Conservation (phyloP, 1,140 invertebrate genomes). For the Scaptomyza montana region DNA sequence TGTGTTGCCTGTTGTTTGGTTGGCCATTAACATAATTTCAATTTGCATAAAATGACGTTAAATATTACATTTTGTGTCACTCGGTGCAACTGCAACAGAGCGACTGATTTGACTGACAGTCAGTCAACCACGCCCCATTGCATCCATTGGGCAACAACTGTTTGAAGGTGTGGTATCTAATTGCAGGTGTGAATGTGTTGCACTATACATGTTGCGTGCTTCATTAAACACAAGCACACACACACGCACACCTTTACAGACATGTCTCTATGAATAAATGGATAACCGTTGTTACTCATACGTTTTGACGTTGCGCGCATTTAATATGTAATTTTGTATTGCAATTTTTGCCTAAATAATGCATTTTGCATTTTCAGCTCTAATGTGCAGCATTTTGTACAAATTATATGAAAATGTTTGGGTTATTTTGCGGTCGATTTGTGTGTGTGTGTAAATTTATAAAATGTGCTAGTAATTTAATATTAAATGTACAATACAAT, state of each 20-base stretch:
- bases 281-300: neutral
- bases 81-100: slow-evolving; percentile 9
- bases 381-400: slow-evolving; percentile 35
- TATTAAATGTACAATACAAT: slow-evolving; percentile 18
- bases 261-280: slow-evolving; percentile 9
- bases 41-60: slow-evolving; percentile 80
- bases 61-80: slow-evolving; percentile 75
- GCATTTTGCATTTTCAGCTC: slow-evolving; percentile 20
- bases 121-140: slow-evolving; percentile 16
- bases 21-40: slow-evolving; percentile 80
- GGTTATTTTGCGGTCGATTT: slow-evolving; percentile 59
- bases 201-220: slow-evolving; percentile 56
- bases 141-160: neutral
- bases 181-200: slow-evolving; percentile 76
- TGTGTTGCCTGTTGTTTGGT: slow-evolving; percentile 31
- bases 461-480: slow-evolving; percentile 6
- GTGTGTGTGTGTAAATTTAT: slow-evolving; percentile 1
- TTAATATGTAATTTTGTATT: slow-evolving; percentile 70
- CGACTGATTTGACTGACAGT: slow-evolving; percentile 44
- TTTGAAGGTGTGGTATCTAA: slow-evolving; percentile 39
- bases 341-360: slow-evolving; percentile 69
- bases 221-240: slow-evolving; percentile 47
- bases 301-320: neutral
- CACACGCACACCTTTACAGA: slow-evolving; percentile 9
- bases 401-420: slow-evolving; percentile 63